Evolutionary conservation across 2,888 invertebrate species (phyloP), one percentile per base, ranked within the genome.

Genomic region (Eristalis pertinax): DNA sequence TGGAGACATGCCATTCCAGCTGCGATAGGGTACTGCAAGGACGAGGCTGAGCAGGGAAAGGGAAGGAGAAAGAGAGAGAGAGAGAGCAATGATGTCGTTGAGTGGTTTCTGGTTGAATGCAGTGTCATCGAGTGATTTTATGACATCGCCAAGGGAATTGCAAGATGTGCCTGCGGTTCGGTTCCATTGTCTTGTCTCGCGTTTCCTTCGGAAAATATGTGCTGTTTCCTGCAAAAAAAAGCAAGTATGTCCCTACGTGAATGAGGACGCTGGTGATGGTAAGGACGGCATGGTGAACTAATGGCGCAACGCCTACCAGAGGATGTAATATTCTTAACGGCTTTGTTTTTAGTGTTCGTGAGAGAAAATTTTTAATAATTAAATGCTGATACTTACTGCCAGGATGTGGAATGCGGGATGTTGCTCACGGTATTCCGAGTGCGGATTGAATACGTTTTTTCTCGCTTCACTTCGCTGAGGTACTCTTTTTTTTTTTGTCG

Each of bases 101-200:
- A 86, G 86, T 86, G 86, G 73, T 86, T 86, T 83, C 83, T 86
- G 83, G 83, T 86, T 86, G 83, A 83, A 86, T 86, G 86, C 86
- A 86, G 86, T 86, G 75, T 86, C 86, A 83, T 86, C 86, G 74
- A 83, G 86, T 67, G 83, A 79, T 86, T 86, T 86, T 86, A 86
- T 82, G 78, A 67, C 78, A 74, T 75, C 78, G 86, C 78, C 78
- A 60, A 83, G 86, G 78, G 86, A 82, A 86, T 86, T 67, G 70
- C 67, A 85, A 77, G 82, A 78, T 74, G 77, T 74, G 82, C 82
- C 77, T 81, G 81, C 41, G 72, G 81, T 77, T 81, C 29, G 22
- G 41, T 73, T 35, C 68, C 72, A 38, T 73, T 76, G 80, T 81
- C 58, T 76, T 72, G 75, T 75, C 50, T 43, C 63, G 75, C 50